Percentiles rank a stretch among this genome's conserved stretches.
Conservation (phyloP, 2,113 vertebrate genomes). For the Oophaga pumilio region DNA sequence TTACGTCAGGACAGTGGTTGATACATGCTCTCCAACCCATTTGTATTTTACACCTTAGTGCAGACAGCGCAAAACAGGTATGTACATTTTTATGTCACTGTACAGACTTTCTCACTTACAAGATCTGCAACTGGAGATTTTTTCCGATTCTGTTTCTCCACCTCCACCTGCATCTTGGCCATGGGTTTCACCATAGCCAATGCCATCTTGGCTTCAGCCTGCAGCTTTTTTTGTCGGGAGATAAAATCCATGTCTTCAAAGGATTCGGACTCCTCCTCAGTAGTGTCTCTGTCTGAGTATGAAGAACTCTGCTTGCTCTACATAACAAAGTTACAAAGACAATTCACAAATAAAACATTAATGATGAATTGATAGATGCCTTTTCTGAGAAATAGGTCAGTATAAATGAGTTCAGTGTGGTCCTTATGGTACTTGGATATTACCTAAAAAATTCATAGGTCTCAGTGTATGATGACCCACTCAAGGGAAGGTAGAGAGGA, state of each 20-base stretch:
- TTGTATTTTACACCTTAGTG: too few relatives aligned
- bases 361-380: too few relatives aligned
- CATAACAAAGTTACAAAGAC: background rate
- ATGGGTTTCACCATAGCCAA: constrained; percentile 98
- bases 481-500: too few relatives aligned
- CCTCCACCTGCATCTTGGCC: constrained; percentile 99
- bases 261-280: constrained; percentile 94
- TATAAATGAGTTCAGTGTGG: background rate
- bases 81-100: background rate
- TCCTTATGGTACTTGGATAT: background rate
- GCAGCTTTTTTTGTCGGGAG: constrained; percentile 94
- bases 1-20: too few relatives aligned
- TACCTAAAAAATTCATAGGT: background rate
- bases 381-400: background rate
- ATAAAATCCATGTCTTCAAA: constrained; percentile 98
- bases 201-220: constrained; percentile 95
- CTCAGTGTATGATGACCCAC: background rate
- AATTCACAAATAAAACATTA: background rate
- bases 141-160: constrained; percentile 98
- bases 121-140: constrained; percentile 97
- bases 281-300: constrained; percentile 96
- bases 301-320: constrained; percentile 99
- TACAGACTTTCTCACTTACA: constrained; percentile 72
- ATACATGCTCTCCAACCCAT: too few relatives aligned
- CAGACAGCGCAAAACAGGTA: background rate